Percentiles rank a stretch among this genome's conserved stretches.
Conservation (phyloP, 1,140 invertebrate genomes). For the Papilio polytes region DNA sequence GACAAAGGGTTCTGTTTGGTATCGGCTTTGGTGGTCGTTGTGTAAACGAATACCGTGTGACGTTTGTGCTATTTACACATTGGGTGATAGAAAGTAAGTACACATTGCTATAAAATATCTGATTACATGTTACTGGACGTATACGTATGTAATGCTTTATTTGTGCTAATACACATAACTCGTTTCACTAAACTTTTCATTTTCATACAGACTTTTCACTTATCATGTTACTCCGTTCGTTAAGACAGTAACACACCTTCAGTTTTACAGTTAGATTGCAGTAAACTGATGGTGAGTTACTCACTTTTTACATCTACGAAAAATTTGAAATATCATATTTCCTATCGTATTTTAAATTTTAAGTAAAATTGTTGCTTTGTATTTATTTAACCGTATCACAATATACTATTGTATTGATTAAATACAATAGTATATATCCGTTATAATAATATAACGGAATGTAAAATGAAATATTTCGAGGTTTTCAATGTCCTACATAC, state of each 20-base stretch:
- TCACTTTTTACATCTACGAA: no score
- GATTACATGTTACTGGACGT: conserved; percentile 32
- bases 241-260: no score
- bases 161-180: conserved; percentile 25
- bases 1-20: conserved; percentile 40
- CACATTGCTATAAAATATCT: conserved; percentile 50
- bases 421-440: neutral
- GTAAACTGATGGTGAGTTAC: no score
- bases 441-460: neutral
- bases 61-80: conserved; percentile 47
- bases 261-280: no score
- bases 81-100: conserved; percentile 53
- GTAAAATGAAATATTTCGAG: neutral
- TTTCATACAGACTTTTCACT: conserved; percentile 13
- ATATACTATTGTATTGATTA: neutral
- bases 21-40: conserved; percentile 50
- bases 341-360: neutral
- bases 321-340: neutral
- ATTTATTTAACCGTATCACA: neutral
- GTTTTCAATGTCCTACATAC: neutral
- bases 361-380: neutral
- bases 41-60: conserved; percentile 46
- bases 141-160: conserved; percentile 32
- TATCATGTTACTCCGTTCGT: neutral
- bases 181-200: conserved; percentile 15